phyloP scores from a whole-genome alignment of 2,888 invertebrate species.

The Hermaeophaga mercurialis region DNA sequence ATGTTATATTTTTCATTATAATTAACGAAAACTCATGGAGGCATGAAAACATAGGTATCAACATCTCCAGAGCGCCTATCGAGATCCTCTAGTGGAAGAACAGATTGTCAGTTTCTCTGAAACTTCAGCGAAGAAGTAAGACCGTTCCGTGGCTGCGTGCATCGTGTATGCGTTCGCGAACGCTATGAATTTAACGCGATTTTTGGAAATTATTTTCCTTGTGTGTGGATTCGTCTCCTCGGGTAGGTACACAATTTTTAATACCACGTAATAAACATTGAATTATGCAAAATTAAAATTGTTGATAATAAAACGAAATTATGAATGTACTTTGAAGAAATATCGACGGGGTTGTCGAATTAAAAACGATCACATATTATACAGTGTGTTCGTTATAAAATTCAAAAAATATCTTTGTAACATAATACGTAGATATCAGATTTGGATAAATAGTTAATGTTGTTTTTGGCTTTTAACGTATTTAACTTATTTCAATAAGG shows the following conservation, averaged over 20 bases:
- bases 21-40: slow-evolving; percentile 1
- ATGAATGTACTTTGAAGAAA: not conserved
- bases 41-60: not conserved
- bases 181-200: slow-evolving; percentile 1
- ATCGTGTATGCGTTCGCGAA: not conserved
- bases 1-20: slow-evolving; percentile 2
- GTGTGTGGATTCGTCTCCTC: not conserved
- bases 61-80: not conserved
- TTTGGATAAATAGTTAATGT: too few relatives aligned
- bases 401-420: too few relatives aligned
- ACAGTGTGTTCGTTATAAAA: too few relatives aligned
- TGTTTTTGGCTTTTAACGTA: too few relatives aligned
- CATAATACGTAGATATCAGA: too few relatives aligned
- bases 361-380: too few relatives aligned
- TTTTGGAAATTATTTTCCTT: not conserved
- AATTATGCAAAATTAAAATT: not conserved
- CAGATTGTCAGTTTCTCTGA: not conserved
- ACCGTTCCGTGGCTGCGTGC: not conserved
- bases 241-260: slow-evolving; percentile 1
- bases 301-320: not conserved
- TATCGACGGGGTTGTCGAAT: too few relatives aligned
- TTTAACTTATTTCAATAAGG: too few relatives aligned
- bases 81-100: slow-evolving; percentile 10
- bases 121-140: not conserved
- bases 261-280: not conserved